Percentiles rank a stretch among this genome's conserved stretches.
Evolutionary conservation across 2,888 invertebrate species (phyloP).

Genomic region (Nephrotoma appendiculata): DNA sequence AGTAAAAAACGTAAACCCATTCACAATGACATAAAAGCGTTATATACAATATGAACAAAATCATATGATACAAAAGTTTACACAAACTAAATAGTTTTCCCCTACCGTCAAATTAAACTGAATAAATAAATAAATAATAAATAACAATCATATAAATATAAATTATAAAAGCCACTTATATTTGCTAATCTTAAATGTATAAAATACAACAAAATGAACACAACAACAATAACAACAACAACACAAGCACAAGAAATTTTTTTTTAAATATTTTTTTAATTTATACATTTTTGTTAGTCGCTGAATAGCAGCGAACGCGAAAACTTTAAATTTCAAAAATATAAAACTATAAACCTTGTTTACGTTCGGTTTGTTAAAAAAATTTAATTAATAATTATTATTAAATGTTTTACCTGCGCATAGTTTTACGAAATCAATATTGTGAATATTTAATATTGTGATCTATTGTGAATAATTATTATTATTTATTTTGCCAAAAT

Average conservation of each 20-base stretch:
- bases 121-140: no score
- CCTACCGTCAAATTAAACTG: neutral
- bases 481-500: no score
- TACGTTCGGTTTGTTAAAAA: neutral
- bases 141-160: neutral
- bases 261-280: neutral
- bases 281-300: slow-evolving; percentile 23
- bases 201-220: slow-evolving; percentile 13
- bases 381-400: no score
- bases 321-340: slow-evolving; percentile 6
- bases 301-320: slow-evolving; percentile 31
- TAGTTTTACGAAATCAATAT: no score
- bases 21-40: neutral
- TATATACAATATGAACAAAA: neutral
- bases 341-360: neutral
- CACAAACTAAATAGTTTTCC: neutral
- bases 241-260: neutral
- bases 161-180: neutral
- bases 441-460: no score
- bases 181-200: neutral
- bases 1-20: no score
- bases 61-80: neutral
- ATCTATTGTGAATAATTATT: no score
- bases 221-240: slow-evolving; percentile 16
- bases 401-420: no score